These are phyloP conservation scores for Abrostola triplasia DNA, from an alignment of 2,888 invertebrate genomes.

Conservation along the genomic window DNA sequence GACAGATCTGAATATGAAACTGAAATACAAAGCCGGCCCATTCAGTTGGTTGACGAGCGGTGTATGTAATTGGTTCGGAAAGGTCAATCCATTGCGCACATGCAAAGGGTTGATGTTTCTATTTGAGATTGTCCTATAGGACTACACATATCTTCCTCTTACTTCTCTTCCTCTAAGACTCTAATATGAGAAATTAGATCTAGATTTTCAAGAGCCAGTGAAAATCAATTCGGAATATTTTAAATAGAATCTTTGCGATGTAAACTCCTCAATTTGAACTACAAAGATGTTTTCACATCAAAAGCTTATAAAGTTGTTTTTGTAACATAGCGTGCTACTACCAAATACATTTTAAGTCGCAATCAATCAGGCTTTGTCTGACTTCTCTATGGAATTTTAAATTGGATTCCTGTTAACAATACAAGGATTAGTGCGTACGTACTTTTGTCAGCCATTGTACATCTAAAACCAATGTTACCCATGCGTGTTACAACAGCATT, in stretches of 20 bases:
- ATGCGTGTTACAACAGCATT: conserved; percentile 36
- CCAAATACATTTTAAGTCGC: conserved; percentile 75
- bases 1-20: conserved; percentile 76
- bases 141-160: neutral
- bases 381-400: conserved; percentile 82
- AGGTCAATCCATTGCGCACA: conserved; percentile 65
- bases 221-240: neutral
- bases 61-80: conserved; percentile 74
- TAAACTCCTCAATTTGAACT: conserved; percentile 23
- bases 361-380: conserved; percentile 86
- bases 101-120: conserved; percentile 46
- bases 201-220: no score
- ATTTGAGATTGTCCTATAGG: conserved; percentile 46
- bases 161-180: neutral
- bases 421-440: conserved; percentile 78
- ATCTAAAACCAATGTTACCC: conserved; percentile 36
- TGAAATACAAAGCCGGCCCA: conserved; percentile 83
- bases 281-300: conserved; percentile 56
- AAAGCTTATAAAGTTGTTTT: conserved; percentile 52
- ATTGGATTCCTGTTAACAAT: conserved; percentile 87
- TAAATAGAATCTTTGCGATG: neutral
- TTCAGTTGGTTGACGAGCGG: conserved; percentile 74
- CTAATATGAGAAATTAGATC: no score
- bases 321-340: conserved; percentile 62
- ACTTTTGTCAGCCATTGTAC: conserved; percentile 76